Evolutionary conservation across 2,888 invertebrate species (phyloP).

Genomic region (Myopa tessellatipennis): DNA sequence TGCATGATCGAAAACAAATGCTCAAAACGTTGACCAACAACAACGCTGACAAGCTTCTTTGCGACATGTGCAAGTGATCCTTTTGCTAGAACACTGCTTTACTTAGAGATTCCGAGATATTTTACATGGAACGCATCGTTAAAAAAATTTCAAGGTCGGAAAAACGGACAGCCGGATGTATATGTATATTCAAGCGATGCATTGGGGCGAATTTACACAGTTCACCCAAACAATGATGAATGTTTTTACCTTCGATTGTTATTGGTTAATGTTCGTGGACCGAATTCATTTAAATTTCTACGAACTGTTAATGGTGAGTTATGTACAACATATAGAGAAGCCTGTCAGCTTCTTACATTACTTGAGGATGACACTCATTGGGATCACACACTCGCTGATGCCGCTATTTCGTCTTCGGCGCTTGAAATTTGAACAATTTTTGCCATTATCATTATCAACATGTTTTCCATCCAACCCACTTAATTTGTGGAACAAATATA

Average conservation of each 20-base stretch:
- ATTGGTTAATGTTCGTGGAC: not conserved
- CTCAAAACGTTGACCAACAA: conserved; percentile 44
- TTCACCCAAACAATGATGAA: conserved; percentile 6
- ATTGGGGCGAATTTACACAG: not conserved
- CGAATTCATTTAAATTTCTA: not conserved
- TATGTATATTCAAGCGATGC: conserved; percentile 1
- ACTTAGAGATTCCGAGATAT: conserved; percentile 55
- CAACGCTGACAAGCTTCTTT: conserved; percentile 34
- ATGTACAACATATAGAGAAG: conserved; percentile 58
- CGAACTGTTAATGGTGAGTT: conserved; percentile 36
- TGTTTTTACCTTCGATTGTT: conserved; percentile 4
- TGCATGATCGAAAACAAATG: conserved; percentile 48
- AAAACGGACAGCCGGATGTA: conserved; percentile 46
- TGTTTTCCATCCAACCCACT: conserved; percentile 44
- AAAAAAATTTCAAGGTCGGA: conserved; percentile 53
- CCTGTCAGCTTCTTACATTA: conserved; percentile 58
- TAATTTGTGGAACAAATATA: conserved; percentile 35
- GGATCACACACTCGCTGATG: conserved; percentile 13
- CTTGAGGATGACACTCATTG: conserved; percentile 52
- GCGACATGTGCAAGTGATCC: conserved; percentile 37
- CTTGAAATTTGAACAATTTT: conserved; percentile 43
- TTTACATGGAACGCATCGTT: conserved; percentile 49
- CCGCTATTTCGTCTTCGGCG: conserved; percentile 34
- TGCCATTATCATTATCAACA: no score
- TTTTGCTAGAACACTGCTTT: conserved; percentile 57